Evolutionary conservation across 2,888 invertebrate genomes (phyloP).

Genomic region (Siphlonurus alternatus): DNA sequence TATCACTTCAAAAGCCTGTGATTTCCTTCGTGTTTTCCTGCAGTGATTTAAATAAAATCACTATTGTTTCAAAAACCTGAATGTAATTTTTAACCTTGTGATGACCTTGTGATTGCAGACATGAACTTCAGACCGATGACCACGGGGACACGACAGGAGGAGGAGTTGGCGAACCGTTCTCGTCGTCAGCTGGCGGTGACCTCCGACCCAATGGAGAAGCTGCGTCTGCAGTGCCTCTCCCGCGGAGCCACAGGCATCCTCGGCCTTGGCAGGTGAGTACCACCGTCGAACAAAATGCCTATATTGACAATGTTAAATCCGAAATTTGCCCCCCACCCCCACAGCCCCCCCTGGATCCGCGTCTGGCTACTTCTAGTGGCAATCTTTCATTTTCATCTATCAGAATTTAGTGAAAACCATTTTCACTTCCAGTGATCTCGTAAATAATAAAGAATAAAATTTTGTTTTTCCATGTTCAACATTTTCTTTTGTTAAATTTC

Average conservation of each 20-base stretch:
- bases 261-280: slow-evolving; percentile 58
- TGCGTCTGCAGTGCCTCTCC: slow-evolving; percentile 66
- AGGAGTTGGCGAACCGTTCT: slow-evolving; percentile 60
- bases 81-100: too few species aligned
- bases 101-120: too few species aligned
- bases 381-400: slow-evolving; percentile 1
- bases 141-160: slow-evolving; percentile 56
- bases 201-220: slow-evolving; percentile 65
- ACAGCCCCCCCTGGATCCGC: too few species aligned
- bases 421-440: slow-evolving; percentile 2
- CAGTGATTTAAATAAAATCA: too few species aligned
- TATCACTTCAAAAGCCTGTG: too few species aligned
- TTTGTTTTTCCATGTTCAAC: slow-evolving; percentile 8
- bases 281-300: too few species aligned
- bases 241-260: slow-evolving; percentile 80
- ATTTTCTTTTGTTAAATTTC: too few species aligned
- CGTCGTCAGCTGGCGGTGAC: slow-evolving; percentile 44
- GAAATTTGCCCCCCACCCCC: too few species aligned
- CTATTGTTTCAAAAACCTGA: too few species aligned
- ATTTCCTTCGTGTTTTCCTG: too few species aligned
- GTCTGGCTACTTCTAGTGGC: slow-evolving; percentile 1
- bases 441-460: slow-evolving; percentile 1
- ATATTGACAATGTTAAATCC: too few species aligned
- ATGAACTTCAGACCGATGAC: slow-evolving; percentile 37
- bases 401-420: slow-evolving; percentile 8